These are phyloP conservation scores for Chrysochloris asiatica DNA, from an alignment of 2,113 vertebrate species.

Conservation along the genomic window DNA sequence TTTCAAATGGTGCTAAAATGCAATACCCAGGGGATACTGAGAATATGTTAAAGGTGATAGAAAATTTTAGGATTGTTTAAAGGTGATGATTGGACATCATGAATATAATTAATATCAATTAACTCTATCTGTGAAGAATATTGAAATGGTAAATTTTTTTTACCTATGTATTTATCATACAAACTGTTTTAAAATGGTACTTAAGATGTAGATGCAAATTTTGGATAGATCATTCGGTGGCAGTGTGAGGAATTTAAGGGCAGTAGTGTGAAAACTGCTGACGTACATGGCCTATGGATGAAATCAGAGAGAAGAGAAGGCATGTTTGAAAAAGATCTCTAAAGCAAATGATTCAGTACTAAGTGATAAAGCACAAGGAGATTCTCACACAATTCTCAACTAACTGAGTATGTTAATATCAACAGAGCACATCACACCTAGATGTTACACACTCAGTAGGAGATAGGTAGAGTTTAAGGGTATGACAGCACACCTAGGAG, in stretches of 20 bases:
- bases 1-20: background rate
- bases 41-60: background rate
- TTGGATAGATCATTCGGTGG: background rate
- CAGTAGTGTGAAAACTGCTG: background rate
- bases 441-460: background rate
- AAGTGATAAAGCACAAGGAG: background rate
- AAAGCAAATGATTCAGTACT: background rate
- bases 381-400: too few species aligned
- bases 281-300: background rate
- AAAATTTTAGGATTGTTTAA: background rate
- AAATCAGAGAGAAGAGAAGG: background rate
- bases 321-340: background rate
- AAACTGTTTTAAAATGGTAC: background rate
- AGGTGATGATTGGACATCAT: background rate
- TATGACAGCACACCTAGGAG: background rate
- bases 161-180: background rate
- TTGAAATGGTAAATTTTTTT: background rate
- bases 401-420: background rate
- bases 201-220: too few species aligned
- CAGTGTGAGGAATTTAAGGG: background rate
- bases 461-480: background rate
- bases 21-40: background rate
- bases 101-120: background rate
- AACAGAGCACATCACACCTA: background rate
- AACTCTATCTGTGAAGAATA: too few species aligned